Conservation (phyloP, 2,888 invertebrate species). For the Orthosia gothica region DNA sequence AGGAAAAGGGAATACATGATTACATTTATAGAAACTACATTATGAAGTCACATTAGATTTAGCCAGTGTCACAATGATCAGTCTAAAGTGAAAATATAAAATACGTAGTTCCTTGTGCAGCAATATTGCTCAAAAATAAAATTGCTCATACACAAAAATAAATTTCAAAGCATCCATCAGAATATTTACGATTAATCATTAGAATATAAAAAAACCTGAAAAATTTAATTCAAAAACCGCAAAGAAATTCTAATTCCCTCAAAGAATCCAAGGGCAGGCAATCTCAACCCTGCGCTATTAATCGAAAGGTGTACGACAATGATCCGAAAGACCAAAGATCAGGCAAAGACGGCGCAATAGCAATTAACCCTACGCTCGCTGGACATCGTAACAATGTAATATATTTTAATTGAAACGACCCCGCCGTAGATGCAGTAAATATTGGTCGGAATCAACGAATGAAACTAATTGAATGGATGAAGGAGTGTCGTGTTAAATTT, state of each 20-base stretch:
- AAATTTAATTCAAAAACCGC: background rate
- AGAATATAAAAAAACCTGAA: background rate
- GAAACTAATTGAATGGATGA: constrained; percentile 68
- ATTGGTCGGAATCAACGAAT: constrained; percentile 78
- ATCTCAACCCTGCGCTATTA: constrained; percentile 69
- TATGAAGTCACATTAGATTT: too few relatives aligned
- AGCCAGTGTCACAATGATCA: too few relatives aligned
- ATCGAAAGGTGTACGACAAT: constrained; percentile 87
- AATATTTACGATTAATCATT: too few relatives aligned
- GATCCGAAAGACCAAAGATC: constrained; percentile 86
- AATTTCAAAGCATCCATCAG: too few relatives aligned
- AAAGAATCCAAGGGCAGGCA: constrained; percentile 49
- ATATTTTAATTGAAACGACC: constrained; percentile 90
- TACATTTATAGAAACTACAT: too few relatives aligned
- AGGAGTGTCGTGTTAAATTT: constrained; percentile 65
- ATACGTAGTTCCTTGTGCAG: too few relatives aligned
- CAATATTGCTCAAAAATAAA: too few relatives aligned
- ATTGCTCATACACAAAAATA: too few relatives aligned
- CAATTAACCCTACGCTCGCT: constrained; percentile 86
- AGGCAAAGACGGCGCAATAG: constrained; percentile 85
- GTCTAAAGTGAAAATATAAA: too few relatives aligned
- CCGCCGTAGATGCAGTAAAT: constrained; percentile 78
- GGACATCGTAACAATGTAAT: constrained; percentile 87
- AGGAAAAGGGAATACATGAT: too few relatives aligned
- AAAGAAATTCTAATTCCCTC: constrained; percentile 3